A percentile compares a stretch with the other conserved stretches of the same genome.
phyloP scores from a whole-genome alignment of 2,888 invertebrate genomes.

The Synergus japonicus region DNA sequence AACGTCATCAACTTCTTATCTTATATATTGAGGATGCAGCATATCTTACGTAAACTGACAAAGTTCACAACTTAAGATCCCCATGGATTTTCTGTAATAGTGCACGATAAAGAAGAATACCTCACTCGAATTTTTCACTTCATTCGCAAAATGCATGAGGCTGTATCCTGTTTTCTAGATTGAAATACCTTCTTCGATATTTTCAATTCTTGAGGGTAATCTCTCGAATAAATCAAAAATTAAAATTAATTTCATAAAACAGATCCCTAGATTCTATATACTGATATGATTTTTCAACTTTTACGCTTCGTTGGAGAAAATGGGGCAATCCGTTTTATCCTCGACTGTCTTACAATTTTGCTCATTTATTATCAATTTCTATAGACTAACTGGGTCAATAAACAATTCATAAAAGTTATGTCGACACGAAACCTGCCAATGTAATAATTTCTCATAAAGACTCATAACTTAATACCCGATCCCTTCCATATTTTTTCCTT shows the following conservation, averaged over 20 bases:
- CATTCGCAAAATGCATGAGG: neutral
- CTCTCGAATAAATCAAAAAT: neutral
- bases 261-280: neutral
- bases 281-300: neutral
- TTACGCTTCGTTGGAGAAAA: neutral
- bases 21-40: neutral
- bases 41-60: slow-evolving; percentile 21
- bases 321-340: neutral
- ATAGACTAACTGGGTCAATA: neutral
- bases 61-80: slow-evolving; percentile 23
- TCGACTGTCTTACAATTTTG: neutral
- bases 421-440: neutral
- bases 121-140: neutral
- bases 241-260: neutral
- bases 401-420: neutral
- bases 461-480: neutral
- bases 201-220: neutral
- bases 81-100: slow-evolving; percentile 7
- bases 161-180: neutral
- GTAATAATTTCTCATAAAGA: neutral
- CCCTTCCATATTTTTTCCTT: neutral
- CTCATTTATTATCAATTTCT: neutral
- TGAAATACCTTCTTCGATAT: neutral
- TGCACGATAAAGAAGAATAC: neutral
- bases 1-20: neutral